Evolutionary conservation across 2,113 vertebrate species (phyloP), one percentile per base, ranked within the genome.

Genomic region (Myotis davidii): DNA sequence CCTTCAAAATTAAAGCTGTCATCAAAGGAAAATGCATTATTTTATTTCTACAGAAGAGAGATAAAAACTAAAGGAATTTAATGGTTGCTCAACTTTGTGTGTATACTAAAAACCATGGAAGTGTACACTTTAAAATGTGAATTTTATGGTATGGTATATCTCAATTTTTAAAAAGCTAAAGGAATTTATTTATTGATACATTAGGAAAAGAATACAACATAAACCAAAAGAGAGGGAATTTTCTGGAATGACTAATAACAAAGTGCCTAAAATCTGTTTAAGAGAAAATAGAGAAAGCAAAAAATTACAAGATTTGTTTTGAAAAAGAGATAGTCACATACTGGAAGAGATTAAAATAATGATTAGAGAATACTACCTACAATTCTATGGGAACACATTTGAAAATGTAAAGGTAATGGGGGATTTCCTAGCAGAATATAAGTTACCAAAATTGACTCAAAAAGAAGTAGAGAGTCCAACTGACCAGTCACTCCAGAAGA

Each of bases 271-370:
- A 72, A 45, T 85, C 64, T 39, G 13, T 56, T 79, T 93, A 94
- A 76, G 85, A 76, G 76, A 81, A 90, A 90, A 81, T 50, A 93
- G 74, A 90, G 23, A 73, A 95, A 90, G 37, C 34, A 48, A 79
- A 74, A 76, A 52, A 42, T 67, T 69, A 42, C 6, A 94, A 50
- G 39, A 64, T 81, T 52, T 61, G 32, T 87, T 70, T 37, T 52
- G 8, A 74, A 81, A 85, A 39, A 6, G 20, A 95, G n/a, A 82
- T 56, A 56, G 73, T 73, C 56, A 69, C 12, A 29, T 59, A 56
- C 70, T 69, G 18, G 67, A 94, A 34, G 59, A 93, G 67, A 39
- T 23, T 12, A 25, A 84, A 90, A 45, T 7, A 72, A 56, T 50
- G 10, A 67, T 65, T 21, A 65, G 32, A 56, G 54, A 67, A 79